Conservation (phyloP, 2,113 vertebrate species). For the Lathamus discolor region DNA sequence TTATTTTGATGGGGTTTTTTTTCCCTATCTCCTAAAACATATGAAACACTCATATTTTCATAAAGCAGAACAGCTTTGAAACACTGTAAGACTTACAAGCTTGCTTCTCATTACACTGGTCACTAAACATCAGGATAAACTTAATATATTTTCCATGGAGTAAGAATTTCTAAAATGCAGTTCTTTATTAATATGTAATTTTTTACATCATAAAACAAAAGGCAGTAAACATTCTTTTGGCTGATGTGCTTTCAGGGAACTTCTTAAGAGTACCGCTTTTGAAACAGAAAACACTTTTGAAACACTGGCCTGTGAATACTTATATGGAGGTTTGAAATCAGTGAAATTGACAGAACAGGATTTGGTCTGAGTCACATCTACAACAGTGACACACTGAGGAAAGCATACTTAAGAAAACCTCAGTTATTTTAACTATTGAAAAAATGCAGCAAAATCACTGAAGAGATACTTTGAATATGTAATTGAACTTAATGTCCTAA, state of each 20-base stretch:
- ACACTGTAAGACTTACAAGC: neutral
- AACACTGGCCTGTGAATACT: neutral
- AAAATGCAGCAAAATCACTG: constrained; percentile 6
- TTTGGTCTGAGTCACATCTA: neutral
- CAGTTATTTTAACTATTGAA: constrained; percentile 50
- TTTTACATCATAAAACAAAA: neutral
- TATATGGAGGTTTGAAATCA: neutral
- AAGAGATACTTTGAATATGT: constrained; percentile 52
- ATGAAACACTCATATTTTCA: neutral
- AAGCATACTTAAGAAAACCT: neutral
- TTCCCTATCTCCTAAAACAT: neutral
- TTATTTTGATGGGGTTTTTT: neutral
- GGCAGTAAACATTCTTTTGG: constrained; percentile 42
- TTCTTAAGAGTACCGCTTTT: neutral
- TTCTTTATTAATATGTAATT: neutral
- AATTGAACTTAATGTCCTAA: constrained; percentile 60
- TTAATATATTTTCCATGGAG: neutral
- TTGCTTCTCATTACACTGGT: constrained; percentile 5
- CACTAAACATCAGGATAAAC: constrained; percentile 33
- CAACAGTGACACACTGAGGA: neutral
- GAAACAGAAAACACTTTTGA: neutral
- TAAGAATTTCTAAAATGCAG: constrained; percentile 1
- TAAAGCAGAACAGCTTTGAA: constrained; percentile 26
- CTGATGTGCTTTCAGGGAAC: neutral
- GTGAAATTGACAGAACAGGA: neutral